These are phyloP conservation scores for Malacoctenus gilli DNA, from an alignment of 2,797 vertebrate genomes.

Conservation along the genomic window DNA sequence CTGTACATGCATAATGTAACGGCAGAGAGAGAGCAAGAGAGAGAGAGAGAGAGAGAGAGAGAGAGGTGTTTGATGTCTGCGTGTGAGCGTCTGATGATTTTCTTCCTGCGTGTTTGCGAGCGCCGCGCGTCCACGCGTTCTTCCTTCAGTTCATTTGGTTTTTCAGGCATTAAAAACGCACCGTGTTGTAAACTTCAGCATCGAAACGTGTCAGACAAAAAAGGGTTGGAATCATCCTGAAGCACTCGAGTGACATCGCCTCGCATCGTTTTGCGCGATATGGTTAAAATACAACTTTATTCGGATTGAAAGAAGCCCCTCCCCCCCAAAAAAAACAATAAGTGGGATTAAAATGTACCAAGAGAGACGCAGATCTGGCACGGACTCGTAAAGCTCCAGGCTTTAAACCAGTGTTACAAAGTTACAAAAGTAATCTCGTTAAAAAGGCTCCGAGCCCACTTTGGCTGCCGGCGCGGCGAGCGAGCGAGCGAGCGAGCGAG, in stretches of 20 bases:
- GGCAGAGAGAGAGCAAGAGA: constrained; percentile 40
- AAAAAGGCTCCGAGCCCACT: constrained; percentile 56
- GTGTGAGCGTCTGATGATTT: constrained; percentile 5
- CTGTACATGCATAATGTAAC: constrained; percentile 80
- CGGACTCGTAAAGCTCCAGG: constrained; percentile 54
- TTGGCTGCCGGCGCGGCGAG: constrained; percentile 65
- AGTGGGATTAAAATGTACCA: constrained; percentile 38
- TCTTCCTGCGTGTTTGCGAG: constrained; percentile 54
- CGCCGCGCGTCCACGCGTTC: constrained; percentile 44
- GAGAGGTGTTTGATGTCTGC: constrained; percentile 38
- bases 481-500: too few relatives aligned
- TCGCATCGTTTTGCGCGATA: constrained; percentile 25
- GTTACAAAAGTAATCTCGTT: neutral
- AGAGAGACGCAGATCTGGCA: constrained; percentile 25
- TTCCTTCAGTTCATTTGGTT: constrained; percentile 72
- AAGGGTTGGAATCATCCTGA: too few relatives aligned
- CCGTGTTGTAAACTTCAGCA: too few relatives aligned
- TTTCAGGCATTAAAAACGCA: too few relatives aligned
- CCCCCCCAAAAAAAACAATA: too few relatives aligned
- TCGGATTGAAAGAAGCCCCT: constrained; percentile 5
- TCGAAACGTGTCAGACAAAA: too few relatives aligned
- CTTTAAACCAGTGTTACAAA: constrained; percentile 14
- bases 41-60: constrained; percentile 31
- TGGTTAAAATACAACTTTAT: constrained; percentile 2
- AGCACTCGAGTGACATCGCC: constrained; percentile 22